Percentiles rank a stretch among this genome's conserved stretches.
These are phyloP conservation scores for Burhinus oedicnemus DNA, from an alignment of 2,113 vertebrate genomes.

Conservation along the genomic window DNA sequence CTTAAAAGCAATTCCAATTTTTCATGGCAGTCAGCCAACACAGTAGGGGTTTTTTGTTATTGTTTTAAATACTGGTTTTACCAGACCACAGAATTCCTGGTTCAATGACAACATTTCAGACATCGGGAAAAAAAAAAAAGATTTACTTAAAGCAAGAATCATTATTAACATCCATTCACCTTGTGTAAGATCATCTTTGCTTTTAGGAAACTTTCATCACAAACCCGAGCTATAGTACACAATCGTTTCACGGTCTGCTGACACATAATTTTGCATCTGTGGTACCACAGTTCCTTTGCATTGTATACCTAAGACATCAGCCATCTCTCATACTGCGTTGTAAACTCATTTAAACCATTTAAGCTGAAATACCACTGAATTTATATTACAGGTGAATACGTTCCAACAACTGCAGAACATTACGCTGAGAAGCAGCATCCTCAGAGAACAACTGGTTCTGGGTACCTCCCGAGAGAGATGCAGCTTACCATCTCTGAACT, in stretches of 20 bases:
- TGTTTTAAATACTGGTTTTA: not conserved
- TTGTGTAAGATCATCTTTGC: not conserved
- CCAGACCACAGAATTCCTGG: not conserved
- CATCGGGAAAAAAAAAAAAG: accelerated
- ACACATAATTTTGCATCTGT: not conserved
- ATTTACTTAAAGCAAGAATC: not conserved
- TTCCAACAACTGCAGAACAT: not conserved
- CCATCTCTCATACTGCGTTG: not conserved
- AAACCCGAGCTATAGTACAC: not conserved
- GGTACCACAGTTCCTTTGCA: not conserved
- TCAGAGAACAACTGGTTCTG: not conserved
- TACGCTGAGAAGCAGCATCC: not conserved
- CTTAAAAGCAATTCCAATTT: not conserved
- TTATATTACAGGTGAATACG: not conserved
- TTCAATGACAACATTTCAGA: not conserved
- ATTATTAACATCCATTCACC: not conserved
- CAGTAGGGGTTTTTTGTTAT: not conserved
- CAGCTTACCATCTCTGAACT: not conserved
- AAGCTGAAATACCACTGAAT: not conserved
- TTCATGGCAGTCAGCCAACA: not conserved
- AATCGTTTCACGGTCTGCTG: not conserved
- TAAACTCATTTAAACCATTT: slow-evolving; percentile 30
- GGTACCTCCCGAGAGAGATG: not conserved
- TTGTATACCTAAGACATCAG: not conserved
- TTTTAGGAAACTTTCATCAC: slow-evolving; percentile 1